Base-by-base conservation (phyloP, 2,888 invertebrate genomes). In the Drosophila merina region DNA sequence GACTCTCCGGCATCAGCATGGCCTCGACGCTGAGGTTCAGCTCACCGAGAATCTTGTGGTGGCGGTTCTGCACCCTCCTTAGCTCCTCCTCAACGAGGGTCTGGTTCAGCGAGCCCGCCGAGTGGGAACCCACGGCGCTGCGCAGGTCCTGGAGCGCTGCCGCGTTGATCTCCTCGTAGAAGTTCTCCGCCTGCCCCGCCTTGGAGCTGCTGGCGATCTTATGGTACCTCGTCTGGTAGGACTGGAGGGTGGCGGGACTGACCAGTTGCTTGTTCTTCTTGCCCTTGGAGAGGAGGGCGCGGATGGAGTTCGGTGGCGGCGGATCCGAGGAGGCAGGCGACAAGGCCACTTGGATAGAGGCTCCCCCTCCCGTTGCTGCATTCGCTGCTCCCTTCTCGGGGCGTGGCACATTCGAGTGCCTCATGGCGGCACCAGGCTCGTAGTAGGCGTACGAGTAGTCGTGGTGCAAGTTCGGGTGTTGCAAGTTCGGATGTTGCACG, bases 371-470 rank as follows among this genome's bases (percentile, higher is more conserved):
- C 25, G 9, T 6, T 1, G 28, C 47, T 1, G 10, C 45, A 2
- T 28, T 9, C 0, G 36, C 26, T 0, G 52, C 12, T 30, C 54
- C 51, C 8, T 47, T 26, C 4, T 72, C 84, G 38, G 94, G 94
- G 91, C 93, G 93, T 38, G 95, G 95, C 87, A 95, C 93, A 86
- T 95, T 94, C 59, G 94, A 94, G 80, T 94, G 93, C 59, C 93
- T 92, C 80, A 93, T 93, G 66, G 93, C 93, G 6, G 94, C 93
- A 1, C 94, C 94, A 0, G 94, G 94, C 88, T 96, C 96, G 90
- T 96, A 96, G 90, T 96, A 96, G 20, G 96, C 96, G 90, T 96
- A 96, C 10, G 96, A 95, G 91, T 96, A 96, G 89, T 96, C 96
- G 66, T 92, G 92, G 51, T 91, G 91, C 57, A 89, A 76, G 9